Evolutionary conservation across 2,797 vertebrate genomes (phyloP), one percentile per base, ranked within the genome.

Genomic region (Choloepus didactylus): DNA sequence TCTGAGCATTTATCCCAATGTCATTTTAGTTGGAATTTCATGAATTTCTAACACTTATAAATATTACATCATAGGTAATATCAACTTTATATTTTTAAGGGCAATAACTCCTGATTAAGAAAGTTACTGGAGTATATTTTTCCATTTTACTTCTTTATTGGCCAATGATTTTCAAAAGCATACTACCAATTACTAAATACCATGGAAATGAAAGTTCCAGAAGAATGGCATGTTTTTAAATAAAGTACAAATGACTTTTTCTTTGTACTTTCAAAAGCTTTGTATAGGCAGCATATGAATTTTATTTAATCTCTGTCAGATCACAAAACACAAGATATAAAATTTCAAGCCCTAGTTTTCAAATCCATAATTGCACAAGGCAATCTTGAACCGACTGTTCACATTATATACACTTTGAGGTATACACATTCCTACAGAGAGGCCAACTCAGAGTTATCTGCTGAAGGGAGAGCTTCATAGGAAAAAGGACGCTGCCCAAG

Each of bases 191-290:
- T 70, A 72, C 9, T 66, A 70, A 94, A 62, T 59, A 82, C 19
- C 29, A 38, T 80, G 23, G 75, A 87, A 79, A 64, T 19, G 21
- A 16, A 94, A 64, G 67, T 70, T 91, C n/a, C 38, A 89, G 62
- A 91, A 81, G 49, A 80, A 88, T 12, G 46, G 5, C 60, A 51
- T n/a, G 9, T 89, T 83, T 85, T 76, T 66, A 94, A 31, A 83
- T 49, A 35, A 56, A 93, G 76, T 59, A 49, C 4, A 62, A 82
- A 35, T 46, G 51, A 10, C 15, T 56, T 87, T 86, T 77, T n/a
- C 38, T 64, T 79, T 66, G 35, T 80, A 25, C 44, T 82, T 91
- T 51, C 56, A 75, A 27, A 19, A 76, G 29, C 23, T 19, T 21
- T 56, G 19, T 56, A 56, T 56, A 56, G 19, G 19, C 6, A 56